Base-by-base conservation (phyloP, 2,797 vertebrate genomes). In the Falco novaeseelandiae region DNA sequence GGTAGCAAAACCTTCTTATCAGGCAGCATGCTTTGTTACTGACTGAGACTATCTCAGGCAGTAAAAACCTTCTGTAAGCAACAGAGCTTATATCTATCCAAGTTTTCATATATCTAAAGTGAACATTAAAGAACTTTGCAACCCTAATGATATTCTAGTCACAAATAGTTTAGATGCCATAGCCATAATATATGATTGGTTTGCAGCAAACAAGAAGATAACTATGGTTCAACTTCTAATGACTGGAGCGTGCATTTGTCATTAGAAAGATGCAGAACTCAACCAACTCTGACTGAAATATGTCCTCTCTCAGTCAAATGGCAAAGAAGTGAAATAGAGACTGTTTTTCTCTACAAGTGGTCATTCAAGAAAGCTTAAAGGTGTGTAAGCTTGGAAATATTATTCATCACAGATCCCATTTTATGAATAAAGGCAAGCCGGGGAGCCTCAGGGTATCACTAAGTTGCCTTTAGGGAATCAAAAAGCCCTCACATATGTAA, bases 401-500 rank as follows among this genome's bases (percentile, higher is more conserved):
- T 44, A 65, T 12, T 36, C 40, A 57, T 63, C 32, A 66, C 18
- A 71, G 25, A 59, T 48, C 22, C 5, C 6, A 70, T 48, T 77
- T 46, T 87, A 61, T 51, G 54, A 88, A 46, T 62, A 93, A 54
- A 81, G 29, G 12, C 34, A 88, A 71, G 42, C 4, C 0, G 0
- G 14, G 48, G 10, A 51, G 38, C 23, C 15, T n/a, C 42, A 83
- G 23, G 3, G 14, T 67, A 44, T 81, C 51, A 62, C 19, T 70
- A 92, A 44, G 11, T 18, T 93, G 17, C 8, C 59, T 73, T 77
- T 84, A 81, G 73, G 19, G 77, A 49, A 81, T 32, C 5, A 72
- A 67, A 58, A 1, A 2, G 2, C 1, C 32, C 34, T 40, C 26
- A 22, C 0, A 0, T 40, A 36, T 2, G 3, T 51, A 46, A 63